These are phyloP conservation scores for Pteruthius melanotis DNA, from an alignment of 2,113 vertebrate genomes.

Conservation along the genomic window DNA sequence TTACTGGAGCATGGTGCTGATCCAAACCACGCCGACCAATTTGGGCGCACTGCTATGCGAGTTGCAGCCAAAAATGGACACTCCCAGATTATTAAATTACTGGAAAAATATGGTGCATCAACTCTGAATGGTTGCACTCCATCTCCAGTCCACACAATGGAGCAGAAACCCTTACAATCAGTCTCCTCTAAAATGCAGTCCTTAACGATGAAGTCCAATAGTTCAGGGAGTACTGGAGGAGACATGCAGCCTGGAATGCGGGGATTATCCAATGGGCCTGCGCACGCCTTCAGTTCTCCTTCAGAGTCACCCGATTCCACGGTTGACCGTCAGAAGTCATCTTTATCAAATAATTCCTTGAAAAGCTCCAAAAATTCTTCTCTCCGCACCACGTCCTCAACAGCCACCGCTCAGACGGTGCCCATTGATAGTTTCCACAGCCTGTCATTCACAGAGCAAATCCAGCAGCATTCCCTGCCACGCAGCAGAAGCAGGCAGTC, in stretches of 20 bases:
- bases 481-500: constrained; percentile 95
- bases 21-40: constrained; percentile 95
- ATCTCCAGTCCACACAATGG: constrained; percentile 95
- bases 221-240: constrained; percentile 92
- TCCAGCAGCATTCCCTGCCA: constrained; percentile 94
- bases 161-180: constrained; percentile 83
- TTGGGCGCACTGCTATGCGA: constrained; percentile 94
- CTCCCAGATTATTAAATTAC: constrained; percentile 87
- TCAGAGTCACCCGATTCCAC: constrained; percentile 97
- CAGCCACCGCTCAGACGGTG: constrained; percentile 93
- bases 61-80: constrained; percentile 98
- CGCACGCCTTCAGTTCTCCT: constrained; percentile 94
- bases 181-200: constrained; percentile 89
- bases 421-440: constrained; percentile 94
- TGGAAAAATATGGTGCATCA: constrained; percentile 93
- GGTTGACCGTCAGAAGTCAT: constrained; percentile 92
- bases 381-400: constrained; percentile 91
- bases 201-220: constrained; percentile 92
- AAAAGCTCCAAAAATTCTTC: constrained; percentile 98
- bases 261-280: constrained; percentile 85
- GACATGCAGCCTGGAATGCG: constrained; percentile 84
- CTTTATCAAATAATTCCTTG: constrained; percentile 92
- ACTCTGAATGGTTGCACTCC: constrained; percentile 89
- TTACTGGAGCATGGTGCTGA: constrained; percentile 92
- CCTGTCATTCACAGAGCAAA: constrained; percentile 92